phyloP scores from a whole-genome alignment of 2,797 vertebrate species.

The Platyrinchus mystaceus region DNA sequence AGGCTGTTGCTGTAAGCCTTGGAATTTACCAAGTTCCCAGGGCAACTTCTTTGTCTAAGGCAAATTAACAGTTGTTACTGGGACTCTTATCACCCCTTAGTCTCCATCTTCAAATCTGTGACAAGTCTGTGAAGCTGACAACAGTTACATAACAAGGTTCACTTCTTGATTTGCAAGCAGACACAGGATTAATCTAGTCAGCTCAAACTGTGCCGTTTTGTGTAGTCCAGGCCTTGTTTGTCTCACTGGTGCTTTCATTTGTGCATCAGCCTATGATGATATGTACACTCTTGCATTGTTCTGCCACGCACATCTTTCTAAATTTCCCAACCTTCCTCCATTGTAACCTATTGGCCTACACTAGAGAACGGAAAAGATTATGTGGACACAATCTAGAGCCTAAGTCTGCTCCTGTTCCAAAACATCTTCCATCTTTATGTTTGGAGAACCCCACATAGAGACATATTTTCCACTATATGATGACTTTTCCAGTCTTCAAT shows the following conservation, averaged over 20 bases:
- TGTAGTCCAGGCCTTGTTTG: not conserved
- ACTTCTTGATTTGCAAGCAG: not conserved
- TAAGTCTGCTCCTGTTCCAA: not conserved
- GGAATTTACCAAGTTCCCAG: not conserved
- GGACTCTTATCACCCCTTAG: not conserved
- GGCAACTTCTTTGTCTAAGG: not conserved
- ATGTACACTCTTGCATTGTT: not conserved
- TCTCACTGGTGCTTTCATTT: not conserved
- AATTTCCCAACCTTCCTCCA: not conserved
- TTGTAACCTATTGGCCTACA: not conserved
- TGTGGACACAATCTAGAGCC: rapidly evolving
- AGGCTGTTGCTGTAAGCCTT: not conserved
- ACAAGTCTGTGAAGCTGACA: not conserved
- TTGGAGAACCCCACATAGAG: not conserved
- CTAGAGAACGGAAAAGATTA: not conserved
- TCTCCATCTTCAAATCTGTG: not conserved
- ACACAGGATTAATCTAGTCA: not conserved
- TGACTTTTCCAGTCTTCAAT: not conserved
- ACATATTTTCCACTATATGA: not conserved
- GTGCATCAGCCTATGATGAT: not conserved
- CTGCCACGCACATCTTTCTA: not conserved
- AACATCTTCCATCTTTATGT: not conserved
- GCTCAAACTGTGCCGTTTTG: not conserved
- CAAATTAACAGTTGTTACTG: not conserved
- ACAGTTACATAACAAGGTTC: not conserved